phyloP scores from a whole-genome alignment of 2,888 invertebrate species.

The Coleophora deauratella region DNA sequence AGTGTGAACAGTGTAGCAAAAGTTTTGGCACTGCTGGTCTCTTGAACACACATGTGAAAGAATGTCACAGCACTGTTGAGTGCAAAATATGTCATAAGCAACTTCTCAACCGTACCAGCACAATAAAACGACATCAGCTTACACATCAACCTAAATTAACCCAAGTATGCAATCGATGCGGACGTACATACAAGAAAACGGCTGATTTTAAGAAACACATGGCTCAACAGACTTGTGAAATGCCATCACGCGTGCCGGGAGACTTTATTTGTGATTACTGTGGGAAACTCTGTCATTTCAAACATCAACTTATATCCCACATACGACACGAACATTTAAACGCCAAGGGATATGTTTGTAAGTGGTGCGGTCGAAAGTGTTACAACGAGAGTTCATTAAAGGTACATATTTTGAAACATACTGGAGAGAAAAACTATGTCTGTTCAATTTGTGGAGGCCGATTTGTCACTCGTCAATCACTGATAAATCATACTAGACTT shows the following conservation, averaged over 20 bases:
- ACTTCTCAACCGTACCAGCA: conserved; percentile 6
- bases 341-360: conserved; percentile 6
- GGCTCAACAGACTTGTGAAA: conserved; percentile 2
- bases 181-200: conserved; percentile 5
- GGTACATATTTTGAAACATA: conserved; percentile 8
- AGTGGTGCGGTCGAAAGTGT: conserved; percentile 8
- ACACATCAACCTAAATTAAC: background rate
- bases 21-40: conserved; percentile 9
- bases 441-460: conserved; percentile 7
- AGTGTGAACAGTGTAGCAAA: conserved; percentile 4
- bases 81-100: conserved; percentile 6
- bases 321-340: conserved; percentile 4
- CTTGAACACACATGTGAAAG: conserved; percentile 2
- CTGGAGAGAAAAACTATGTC: conserved; percentile 6
- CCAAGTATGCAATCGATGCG: conserved; percentile 6
- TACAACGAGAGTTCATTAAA: conserved; percentile 6
- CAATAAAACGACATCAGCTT: conserved; percentile 6
- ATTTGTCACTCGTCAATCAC: conserved; percentile 9
- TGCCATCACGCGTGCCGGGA: conserved; percentile 3
- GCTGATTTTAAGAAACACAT: conserved; percentile 6
- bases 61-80: conserved; percentile 4
- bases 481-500: conserved; percentile 5
- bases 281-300: conserved; percentile 3
- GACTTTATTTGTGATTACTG: conserved; percentile 5
- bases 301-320: conserved; percentile 6